Percentiles rank a stretch among this genome's conserved stretches.
These are phyloP conservation scores for Pseudomyrmex dendroicus DNA, from an alignment of 1,140 invertebrate genomes.

Conservation along the genomic window DNA sequence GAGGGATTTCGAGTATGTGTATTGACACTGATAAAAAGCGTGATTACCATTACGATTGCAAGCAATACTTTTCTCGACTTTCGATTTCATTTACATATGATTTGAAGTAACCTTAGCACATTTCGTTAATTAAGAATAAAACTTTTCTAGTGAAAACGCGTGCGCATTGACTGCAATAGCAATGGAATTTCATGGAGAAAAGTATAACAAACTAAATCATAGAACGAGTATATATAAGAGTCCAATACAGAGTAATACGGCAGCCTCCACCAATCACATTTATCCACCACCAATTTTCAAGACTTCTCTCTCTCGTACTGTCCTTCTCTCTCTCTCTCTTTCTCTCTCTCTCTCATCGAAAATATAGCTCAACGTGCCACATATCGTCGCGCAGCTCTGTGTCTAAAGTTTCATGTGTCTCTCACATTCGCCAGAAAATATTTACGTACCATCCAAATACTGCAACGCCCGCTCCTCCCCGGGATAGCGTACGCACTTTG, in stretches of 20 bases:
- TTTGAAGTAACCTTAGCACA: not conserved
- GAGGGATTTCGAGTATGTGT: constrained; percentile 75
- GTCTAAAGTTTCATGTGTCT: constrained; percentile 42
- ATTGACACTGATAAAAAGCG: constrained; percentile 84
- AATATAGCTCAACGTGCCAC: constrained; percentile 37
- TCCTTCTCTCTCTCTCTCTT: constrained; percentile 11
- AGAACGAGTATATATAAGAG: constrained; percentile 76
- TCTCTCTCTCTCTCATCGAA: constrained; percentile 48
- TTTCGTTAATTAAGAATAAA: not conserved
- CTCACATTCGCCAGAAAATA: not conserved
- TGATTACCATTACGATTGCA: constrained; percentile 79
- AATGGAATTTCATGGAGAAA: constrained; percentile 78
- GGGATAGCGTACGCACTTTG: constrained; percentile 93
- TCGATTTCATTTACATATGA: not conserved
- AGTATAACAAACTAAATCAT: constrained; percentile 79
- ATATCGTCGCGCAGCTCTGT: constrained; percentile 64
- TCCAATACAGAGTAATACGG: constrained; percentile 71
- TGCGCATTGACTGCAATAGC: constrained; percentile 70
- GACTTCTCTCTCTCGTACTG: constrained; percentile 47
- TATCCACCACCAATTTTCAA: constrained; percentile 77
- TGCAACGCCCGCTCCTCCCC: constrained; percentile 85
- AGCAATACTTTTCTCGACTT: constrained; percentile 57
- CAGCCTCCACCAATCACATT: constrained; percentile 78
- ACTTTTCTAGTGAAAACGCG: not conserved
- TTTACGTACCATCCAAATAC: constrained; percentile 83